phyloP scores from a whole-genome alignment of 2,797 vertebrate species.

The Margarornis squamiger region DNA sequence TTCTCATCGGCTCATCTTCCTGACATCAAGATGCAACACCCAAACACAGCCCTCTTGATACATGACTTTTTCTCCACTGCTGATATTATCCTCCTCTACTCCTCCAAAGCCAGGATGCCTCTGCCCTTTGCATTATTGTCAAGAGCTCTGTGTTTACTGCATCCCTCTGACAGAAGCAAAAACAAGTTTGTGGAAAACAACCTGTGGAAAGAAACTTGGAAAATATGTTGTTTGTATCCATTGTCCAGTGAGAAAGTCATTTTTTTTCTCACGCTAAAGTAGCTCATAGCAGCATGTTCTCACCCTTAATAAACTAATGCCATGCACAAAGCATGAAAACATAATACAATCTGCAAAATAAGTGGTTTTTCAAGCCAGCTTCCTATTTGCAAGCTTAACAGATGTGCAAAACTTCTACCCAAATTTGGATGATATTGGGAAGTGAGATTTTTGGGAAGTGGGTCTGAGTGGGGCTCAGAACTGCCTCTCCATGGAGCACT shows the following conservation, averaged over 20 bases:
- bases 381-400: not conserved
- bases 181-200: not conserved
- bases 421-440: not conserved
- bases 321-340: not conserved
- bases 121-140: not conserved
- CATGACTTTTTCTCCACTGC: not conserved
- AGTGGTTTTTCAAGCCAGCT: not conserved
- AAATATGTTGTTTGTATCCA: not conserved
- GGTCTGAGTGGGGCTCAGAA: not conserved
- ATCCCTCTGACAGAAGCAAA: not conserved
- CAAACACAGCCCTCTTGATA: not conserved
- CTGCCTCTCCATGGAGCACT: not conserved
- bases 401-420: not conserved
- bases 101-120: not conserved
- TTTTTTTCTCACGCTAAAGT: not conserved
- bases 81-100: not conserved
- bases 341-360: not conserved
- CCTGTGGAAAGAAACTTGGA: not conserved
- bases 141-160: not conserved
- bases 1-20: not conserved
- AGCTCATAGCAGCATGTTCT: not conserved
- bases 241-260: not conserved
- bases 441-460: not conserved
- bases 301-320: not conserved
- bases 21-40: not conserved